Evolutionary conservation across 2,113 vertebrate genomes (phyloP).

Genomic region (Malurus elegans): DNA sequence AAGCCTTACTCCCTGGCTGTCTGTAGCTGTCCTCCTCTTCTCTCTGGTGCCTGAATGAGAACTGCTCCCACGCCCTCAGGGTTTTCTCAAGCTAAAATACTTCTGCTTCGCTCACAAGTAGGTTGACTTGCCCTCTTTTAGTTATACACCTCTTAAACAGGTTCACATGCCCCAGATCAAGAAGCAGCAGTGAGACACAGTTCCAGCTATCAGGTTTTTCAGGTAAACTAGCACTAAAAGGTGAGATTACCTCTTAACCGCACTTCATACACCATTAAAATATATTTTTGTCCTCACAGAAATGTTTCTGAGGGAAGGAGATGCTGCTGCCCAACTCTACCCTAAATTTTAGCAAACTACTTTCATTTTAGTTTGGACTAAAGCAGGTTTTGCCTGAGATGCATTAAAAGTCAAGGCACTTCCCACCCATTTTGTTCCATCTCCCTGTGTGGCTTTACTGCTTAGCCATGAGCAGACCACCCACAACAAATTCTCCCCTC

Average conservation of each 20-base stretch:
- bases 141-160: background rate
- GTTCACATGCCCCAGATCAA: background rate
- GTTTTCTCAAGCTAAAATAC: background rate
- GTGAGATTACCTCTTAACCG: background rate
- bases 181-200: background rate
- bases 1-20: background rate
- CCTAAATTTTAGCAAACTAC: background rate
- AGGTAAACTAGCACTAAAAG: background rate
- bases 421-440: background rate
- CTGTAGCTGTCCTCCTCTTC: background rate
- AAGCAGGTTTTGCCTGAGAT: background rate
- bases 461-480: background rate
- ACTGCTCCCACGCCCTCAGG: background rate
- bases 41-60: background rate
- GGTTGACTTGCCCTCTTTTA: background rate
- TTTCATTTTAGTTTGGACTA: background rate
- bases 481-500: background rate
- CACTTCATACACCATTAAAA: background rate
- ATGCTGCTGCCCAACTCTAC: background rate
- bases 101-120: background rate
- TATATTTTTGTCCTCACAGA: background rate
- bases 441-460: background rate
- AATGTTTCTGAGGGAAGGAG: background rate
- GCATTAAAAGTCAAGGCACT: background rate
- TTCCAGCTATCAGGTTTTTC: background rate